Evolutionary conservation across 2,797 vertebrate genomes (phyloP), one percentile per base, ranked within the genome.

Genomic region (Hephaestus fuliginosus): DNA sequence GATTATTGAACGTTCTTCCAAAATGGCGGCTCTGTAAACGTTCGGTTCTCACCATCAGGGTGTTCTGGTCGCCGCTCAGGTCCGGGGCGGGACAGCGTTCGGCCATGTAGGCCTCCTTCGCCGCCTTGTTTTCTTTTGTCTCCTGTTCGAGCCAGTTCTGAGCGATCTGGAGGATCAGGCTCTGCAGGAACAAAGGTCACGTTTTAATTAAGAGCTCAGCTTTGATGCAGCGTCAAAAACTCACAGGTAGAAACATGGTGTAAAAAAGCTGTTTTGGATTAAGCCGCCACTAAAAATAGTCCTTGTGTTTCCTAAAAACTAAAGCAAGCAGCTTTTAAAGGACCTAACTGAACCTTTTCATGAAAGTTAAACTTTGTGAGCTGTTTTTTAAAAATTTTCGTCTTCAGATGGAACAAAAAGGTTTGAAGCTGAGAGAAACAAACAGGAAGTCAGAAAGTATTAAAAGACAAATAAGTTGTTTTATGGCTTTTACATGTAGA

Each of bases 91-190:
- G 80, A 76, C 93, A 95, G 79, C 83, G 2, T 7, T 95, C 88
- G 0, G 67, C 30, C 85, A 95, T 86, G 88, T 94, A 90, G 11
- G 68, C 30, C 41, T 76, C 73, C 43, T 94, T 95, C 2, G 90
- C 81, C 0, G 0, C 2, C 0, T 4, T 12, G 0, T 1, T 0
- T 0, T 92, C 90, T 33, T 88, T 89, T 30, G 83, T 79, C 86
- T 95, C 95, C 72, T 85, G 10, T 3, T 93, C 89, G 15, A 95
- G 18, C 89, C 94, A 89, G 44, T 14, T 67, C 17, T 65, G 48
- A 4, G 93, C 94, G 48, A 95, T 93, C 69, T 88, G 70, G 0
- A 91, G 95, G 81, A 95, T 81, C 90, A 95, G 13, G 66, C 95
- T 98, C 97, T 98, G 91, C 33, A 56, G 65, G 48, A 65, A 72